Percentiles rank a stretch among this genome's conserved stretches.
Conservation (phyloP, 2,113 vertebrate species). For the Tachuris rubrigastra region DNA sequence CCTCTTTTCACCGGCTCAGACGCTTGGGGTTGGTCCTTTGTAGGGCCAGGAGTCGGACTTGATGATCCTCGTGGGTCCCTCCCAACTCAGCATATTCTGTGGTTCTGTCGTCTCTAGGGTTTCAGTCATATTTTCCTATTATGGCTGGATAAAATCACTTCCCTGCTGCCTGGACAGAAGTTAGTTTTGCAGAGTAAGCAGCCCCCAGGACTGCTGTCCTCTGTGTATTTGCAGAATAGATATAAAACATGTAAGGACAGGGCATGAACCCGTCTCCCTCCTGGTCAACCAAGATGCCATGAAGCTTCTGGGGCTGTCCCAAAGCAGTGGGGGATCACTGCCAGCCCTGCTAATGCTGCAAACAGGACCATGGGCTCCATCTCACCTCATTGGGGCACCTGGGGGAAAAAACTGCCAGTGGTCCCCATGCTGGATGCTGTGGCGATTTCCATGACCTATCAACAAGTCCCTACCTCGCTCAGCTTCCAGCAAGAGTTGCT, state of each 20-base stretch:
- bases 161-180: not conserved
- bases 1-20: not conserved
- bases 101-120: not conserved
- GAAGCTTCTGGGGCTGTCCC: not conserved
- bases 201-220: not conserved
- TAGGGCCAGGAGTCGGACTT: not conserved
- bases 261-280: not conserved
- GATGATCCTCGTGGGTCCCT: not conserved
- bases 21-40: not conserved
- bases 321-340: not conserved
- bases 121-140: not conserved
- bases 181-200: not conserved
- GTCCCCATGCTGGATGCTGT: not conserved
- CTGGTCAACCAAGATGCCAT: not conserved
- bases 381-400: not conserved
- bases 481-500: not conserved
- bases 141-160: not conserved
- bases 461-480: not conserved
- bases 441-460: not conserved
- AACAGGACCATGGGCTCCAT: not conserved
- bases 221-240: fast-evolving
- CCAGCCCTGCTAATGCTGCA: not conserved
- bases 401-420: fast-evolving
- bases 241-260: fast-evolving
- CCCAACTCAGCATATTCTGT: not conserved